Evolutionary conservation across 1,140 invertebrate genomes (phyloP), one percentile per base, ranked within the genome.

Genomic region (Sycobia sp.): DNA sequence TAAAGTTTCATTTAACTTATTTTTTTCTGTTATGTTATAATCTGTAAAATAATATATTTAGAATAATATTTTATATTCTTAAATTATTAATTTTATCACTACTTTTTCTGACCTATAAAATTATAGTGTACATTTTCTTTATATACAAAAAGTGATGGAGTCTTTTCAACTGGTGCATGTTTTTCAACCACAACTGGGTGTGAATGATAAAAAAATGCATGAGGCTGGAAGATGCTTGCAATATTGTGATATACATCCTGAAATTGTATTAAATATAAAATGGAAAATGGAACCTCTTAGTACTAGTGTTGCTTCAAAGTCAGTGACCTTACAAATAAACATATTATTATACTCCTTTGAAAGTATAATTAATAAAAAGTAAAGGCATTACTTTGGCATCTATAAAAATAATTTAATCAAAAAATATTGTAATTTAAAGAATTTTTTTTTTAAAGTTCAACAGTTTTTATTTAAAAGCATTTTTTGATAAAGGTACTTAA

Each of bases 171-270:
- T 57, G 87, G 85, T 27, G 89, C 83, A 73, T 91, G 88, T 74
- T 87, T 86, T 62, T 84, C 86, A 4, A 88, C 86, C 27, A 91
- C 80, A 67, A 86, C 85, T 70, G 84, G 85, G 68, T 87, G 85
- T 65, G 89, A 88, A 36, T 88, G 86, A 82, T 94, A 96, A 78
- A 96, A 97, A 82, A 93, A 95, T 55, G 88, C 86, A 75, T 91
- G 86, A 22, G 91, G 88, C 80, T 94, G 92, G 79, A 92, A 91
- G 65, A 87, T 85, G 68, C 88, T 85, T 41, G 93, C 91, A 67
- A 90, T 85, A 62, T 85, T 84, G 71, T 87, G 84, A 79, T 89
- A 97, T 32, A 87, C 86, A 69, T 91, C 88, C 90, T 91, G 73
- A 36, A 82, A 83, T 67, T 70, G 65, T 53, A 34, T 63, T 13